Evolutionary conservation across 2,113 vertebrate species (phyloP).

Genomic region (Oenanthe melanoleuca): DNA sequence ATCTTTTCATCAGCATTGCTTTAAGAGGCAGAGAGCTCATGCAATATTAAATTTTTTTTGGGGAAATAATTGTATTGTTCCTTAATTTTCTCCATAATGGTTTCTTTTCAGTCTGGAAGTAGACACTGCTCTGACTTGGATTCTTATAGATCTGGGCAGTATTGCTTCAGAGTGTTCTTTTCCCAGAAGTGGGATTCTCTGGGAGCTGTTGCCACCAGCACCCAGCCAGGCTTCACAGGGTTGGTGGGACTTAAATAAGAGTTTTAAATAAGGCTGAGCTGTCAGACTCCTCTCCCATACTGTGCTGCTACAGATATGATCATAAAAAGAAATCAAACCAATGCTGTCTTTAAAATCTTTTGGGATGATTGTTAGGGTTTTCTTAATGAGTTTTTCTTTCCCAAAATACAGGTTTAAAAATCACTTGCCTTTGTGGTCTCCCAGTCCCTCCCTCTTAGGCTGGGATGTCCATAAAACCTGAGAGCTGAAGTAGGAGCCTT

Average conservation of each 20-base stretch:
- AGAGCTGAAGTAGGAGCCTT: background rate
- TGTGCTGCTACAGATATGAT: background rate
- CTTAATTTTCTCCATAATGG: background rate
- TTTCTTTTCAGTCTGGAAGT: background rate
- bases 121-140: background rate
- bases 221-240: background rate
- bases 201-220: background rate
- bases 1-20: background rate
- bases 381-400: background rate
- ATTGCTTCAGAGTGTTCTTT: background rate
- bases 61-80: background rate
- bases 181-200: background rate
- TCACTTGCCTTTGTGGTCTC: background rate
- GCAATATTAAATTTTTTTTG: background rate
- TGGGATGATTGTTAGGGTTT: background rate
- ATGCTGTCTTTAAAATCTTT: background rate
- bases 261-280: background rate
- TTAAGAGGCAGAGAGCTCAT: background rate
- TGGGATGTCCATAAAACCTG: background rate
- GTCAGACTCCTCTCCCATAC: background rate
- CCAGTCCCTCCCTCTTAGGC: fast-evolving
- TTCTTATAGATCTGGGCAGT: background rate
- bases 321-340: background rate
- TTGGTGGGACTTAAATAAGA: background rate
- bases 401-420: background rate